A percentile compares a stretch with the other conserved stretches of the same genome.
Evolutionary conservation across 2,888 invertebrate species (phyloP).

Genomic region (Eupithecia subumbrata): DNA sequence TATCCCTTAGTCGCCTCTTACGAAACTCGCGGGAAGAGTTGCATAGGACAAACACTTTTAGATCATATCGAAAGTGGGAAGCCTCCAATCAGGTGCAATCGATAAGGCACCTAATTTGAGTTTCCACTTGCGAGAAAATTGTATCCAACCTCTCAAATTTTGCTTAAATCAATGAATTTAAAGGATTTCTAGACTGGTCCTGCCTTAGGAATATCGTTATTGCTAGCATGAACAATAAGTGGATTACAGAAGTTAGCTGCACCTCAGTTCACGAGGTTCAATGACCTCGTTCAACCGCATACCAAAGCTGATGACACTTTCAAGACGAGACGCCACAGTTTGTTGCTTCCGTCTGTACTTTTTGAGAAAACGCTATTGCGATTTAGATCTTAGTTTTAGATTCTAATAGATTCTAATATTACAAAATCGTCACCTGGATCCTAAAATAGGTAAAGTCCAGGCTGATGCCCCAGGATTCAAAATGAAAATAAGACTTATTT

Average conservation of each 20-base stretch:
- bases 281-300: slow-evolving; percentile 32
- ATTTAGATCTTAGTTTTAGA: too few relatives aligned
- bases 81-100: too few relatives aligned
- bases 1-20: too few relatives aligned
- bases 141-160: too few relatives aligned
- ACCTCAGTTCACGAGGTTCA: slow-evolving; percentile 26
- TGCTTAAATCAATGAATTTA: too few relatives aligned
- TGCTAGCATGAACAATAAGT: neutral
- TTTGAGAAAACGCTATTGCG: neutral
- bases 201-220: neutral
- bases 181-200: neutral
- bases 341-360: neutral
- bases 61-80: too few relatives aligned
- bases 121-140: too few relatives aligned
- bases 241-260: slow-evolving; percentile 18
- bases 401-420: neutral
- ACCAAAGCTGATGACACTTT: slow-evolving; percentile 22
- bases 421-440: neutral
- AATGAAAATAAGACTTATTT: too few relatives aligned
- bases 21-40: too few relatives aligned
- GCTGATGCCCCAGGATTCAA: neutral
- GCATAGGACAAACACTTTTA: too few relatives aligned
- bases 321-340: slow-evolving; percentile 5
- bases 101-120: too few relatives aligned
- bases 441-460: neutral